Evolutionary conservation across 37 sponge, comb jelly and placozoan genomes (phyloP), one percentile per base, ranked within the genome.

Genomic region (Axinella damicornis): DNA sequence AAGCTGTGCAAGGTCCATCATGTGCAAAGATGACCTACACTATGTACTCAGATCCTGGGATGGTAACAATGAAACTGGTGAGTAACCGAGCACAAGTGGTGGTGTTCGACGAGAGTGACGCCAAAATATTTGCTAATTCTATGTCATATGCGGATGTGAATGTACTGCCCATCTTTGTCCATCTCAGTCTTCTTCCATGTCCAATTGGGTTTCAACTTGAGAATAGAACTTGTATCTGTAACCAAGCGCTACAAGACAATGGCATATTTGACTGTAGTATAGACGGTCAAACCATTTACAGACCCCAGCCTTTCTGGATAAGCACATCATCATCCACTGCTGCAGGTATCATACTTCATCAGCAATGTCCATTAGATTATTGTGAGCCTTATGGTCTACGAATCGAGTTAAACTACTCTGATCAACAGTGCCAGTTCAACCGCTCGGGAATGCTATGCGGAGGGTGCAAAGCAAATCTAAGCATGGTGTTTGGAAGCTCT

Each of bases 351-450:
- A 56, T 56, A 5, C 20, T 71, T 71, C 41, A 71, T n/a, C 0
- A 14, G 35, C 41, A 71, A 39, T 71, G 72, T 35, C 72, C 72
- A 36, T 18, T 71, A 13, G 72, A 38, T 39, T 71, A 71, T n/a
- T 71, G 72, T n/a, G 35, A 1, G 19, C 37, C 72, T 36, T 24
- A 24, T 38, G 72, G n/a, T 36, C 17, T 71, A n/a, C 18, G 17
- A 22, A 24, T 71, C 35, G 18, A 16, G 16, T 41, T 4, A 35
- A 71, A 22, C 40, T 13, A 36, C 40, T 41, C 37, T 25, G 41
- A 38, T 38, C 20, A 35, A 38, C 72, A 71, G 5, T 71, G 72
- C 35, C 14, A 39, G 37, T 18, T 40, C 19, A 71, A 71, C 24
- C 72, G 40, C 24, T 14, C 18, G 18, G 72, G 72, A 40, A 38